phyloP scores from a whole-genome alignment of 2,797 vertebrate genomes.

The Coluber constrictor region DNA sequence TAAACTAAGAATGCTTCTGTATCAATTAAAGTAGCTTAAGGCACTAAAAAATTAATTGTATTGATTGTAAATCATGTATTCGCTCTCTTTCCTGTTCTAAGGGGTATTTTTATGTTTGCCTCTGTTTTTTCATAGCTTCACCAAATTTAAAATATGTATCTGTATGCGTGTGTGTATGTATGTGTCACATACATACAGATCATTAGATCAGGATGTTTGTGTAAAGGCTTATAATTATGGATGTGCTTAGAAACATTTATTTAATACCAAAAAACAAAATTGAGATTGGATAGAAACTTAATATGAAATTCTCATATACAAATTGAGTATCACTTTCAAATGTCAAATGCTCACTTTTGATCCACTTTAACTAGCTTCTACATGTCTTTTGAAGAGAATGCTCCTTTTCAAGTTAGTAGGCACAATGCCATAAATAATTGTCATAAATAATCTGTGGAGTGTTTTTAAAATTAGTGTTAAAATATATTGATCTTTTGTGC shows the following conservation, averaged over 20 bases:
- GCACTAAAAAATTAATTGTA: not conserved
- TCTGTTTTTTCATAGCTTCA: not conserved
- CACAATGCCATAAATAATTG: not conserved
- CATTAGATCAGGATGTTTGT: not conserved
- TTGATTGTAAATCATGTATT: not conserved
- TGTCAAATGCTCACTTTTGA: not conserved
- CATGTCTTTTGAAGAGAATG: not conserved
- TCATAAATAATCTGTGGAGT: slow-evolving; percentile 28
- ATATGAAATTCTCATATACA: not conserved
- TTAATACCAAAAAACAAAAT: not conserved
- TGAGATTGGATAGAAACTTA: not conserved
- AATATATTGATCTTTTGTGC: not conserved
- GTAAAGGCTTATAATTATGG: not conserved
- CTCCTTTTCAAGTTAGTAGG: not conserved
- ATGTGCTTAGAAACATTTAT: not conserved
- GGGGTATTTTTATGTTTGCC: not conserved
- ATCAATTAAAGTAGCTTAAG: not conserved
- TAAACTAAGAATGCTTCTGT: not conserved
- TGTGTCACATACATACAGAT: not conserved
- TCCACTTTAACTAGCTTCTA: not conserved
- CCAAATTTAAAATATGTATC: slow-evolving; percentile 22
- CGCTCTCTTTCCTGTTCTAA: not conserved
- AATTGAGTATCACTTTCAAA: not conserved
- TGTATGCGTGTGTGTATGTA: too few relatives aligned
- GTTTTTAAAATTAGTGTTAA: slow-evolving; percentile 17